A percentile compares a stretch with the other conserved stretches of the same genome.
Conservation (phyloP, 2,797 vertebrate genomes). For the Champsocephalus esox region DNA sequence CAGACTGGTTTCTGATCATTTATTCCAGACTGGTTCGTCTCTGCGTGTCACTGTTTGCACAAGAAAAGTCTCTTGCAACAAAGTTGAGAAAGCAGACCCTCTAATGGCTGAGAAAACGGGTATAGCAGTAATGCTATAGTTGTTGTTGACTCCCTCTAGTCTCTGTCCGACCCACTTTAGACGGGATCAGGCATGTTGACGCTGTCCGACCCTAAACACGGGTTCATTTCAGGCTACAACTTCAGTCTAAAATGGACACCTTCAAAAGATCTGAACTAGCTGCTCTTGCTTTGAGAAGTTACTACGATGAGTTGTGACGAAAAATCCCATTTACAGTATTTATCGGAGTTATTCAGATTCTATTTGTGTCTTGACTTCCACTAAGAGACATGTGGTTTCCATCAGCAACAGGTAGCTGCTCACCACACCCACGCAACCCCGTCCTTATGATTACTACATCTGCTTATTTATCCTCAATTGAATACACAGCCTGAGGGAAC, state of each 20-base stretch:
- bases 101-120: neutral
- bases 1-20: neutral
- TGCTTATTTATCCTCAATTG: conserved; percentile 38
- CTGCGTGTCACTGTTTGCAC: neutral
- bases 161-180: conserved; percentile 13
- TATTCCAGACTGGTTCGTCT: conserved; percentile 13
- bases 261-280: conserved; percentile 6
- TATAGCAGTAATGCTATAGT: neutral
- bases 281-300: neutral
- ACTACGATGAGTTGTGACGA: neutral
- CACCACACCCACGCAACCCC: conserved; percentile 40
- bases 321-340: conserved; percentile 5
- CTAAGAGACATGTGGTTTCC: neutral
- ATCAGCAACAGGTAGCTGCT: conserved; percentile 21
- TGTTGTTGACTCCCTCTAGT: conserved; percentile 11
- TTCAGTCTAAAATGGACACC: conserved; percentile 2
- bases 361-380: conserved; percentile 5
- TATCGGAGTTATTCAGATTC: neutral
- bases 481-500: conserved; percentile 24
- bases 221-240: conserved; percentile 23
- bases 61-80: neutral
- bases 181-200: conserved; percentile 24
- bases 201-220: neutral
- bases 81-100: neutral
- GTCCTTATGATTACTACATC: conserved; percentile 33